Percentiles rank a stretch among this genome's conserved stretches.
Conservation (phyloP, 2,797 vertebrate species). For the Knipowitschia caucasica region DNA sequence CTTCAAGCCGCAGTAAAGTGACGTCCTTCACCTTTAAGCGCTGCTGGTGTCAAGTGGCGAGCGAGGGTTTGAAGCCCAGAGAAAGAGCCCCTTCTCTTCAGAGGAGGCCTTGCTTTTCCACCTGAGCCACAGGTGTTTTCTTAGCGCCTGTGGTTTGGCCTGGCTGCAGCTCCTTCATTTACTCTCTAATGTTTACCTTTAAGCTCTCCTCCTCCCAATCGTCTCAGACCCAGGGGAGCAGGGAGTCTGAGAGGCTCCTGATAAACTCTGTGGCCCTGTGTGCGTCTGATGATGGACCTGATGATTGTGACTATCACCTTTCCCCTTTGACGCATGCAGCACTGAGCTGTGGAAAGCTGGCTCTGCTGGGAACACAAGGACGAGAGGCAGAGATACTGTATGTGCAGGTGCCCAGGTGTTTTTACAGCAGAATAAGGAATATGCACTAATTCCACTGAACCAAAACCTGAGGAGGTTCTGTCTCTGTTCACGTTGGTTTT, state of each 20-base stretch:
- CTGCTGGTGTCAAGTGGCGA: slow-evolving; percentile 37
- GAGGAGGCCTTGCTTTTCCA: slow-evolving; percentile 57
- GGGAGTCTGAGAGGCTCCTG: slow-evolving; percentile 29
- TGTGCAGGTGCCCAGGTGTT: slow-evolving; percentile 50
- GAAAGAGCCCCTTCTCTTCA: slow-evolving; percentile 57
- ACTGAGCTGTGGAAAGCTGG: slow-evolving; percentile 26
- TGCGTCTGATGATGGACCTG: slow-evolving; percentile 32
- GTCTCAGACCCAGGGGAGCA: slow-evolving; percentile 29
- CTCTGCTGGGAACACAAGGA: slow-evolving; percentile 28
- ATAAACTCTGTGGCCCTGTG: slow-evolving; percentile 28
- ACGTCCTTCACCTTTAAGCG: slow-evolving; percentile 20
- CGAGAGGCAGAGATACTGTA: slow-evolving; percentile 24
- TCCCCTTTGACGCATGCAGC: slow-evolving; percentile 48
- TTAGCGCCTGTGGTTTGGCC: slow-evolving; percentile 60
- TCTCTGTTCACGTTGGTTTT: no score
- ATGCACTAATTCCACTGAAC: no score
- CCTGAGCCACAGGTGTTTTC: slow-evolving; percentile 69
- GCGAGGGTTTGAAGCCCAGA: slow-evolving; percentile 45
- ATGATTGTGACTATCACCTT: slow-evolving; percentile 53
- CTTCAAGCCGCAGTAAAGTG: slow-evolving; percentile 10
- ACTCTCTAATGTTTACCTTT: slow-evolving; percentile 61
- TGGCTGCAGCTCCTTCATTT: slow-evolving; percentile 51
- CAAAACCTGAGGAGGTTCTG: not conserved
- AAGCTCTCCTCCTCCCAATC: slow-evolving; percentile 31
- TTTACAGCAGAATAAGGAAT: no score